Percentiles rank a stretch among this genome's conserved stretches.
Conservation (phyloP, 2,113 vertebrate genomes). For the Tragelaphus strepsiceros region DNA sequence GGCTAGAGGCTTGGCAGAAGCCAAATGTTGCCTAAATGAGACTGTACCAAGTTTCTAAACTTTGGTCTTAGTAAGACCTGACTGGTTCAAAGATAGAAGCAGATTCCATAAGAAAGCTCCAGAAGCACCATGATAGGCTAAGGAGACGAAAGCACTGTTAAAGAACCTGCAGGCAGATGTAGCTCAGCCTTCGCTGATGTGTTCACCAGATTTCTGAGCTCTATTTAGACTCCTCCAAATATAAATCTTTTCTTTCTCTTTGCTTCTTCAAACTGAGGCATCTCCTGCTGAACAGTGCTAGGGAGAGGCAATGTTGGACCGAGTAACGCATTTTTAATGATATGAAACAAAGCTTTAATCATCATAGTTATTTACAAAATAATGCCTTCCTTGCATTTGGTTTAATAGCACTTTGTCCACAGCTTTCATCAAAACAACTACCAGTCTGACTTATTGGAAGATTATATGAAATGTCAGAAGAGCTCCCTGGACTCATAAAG, state of each 20-base stretch:
- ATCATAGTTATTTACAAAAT: constrained; percentile 77
- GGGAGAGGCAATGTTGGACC: constrained; percentile 31
- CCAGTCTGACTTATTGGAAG: constrained; percentile 78
- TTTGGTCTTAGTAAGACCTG: constrained; percentile 41
- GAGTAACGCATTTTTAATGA: constrained; percentile 52
- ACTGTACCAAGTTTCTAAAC: constrained; percentile 51
- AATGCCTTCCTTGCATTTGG: constrained; percentile 76
- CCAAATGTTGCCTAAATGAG: constrained; percentile 49
- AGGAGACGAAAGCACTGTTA: background rate
- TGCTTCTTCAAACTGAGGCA: constrained; percentile 20
- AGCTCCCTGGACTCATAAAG: constrained; percentile 82
- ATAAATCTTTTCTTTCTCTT: constrained; percentile 60
- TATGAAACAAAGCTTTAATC: constrained; percentile 79
- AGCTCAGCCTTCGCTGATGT: background rate
- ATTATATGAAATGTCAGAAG: constrained; percentile 85
- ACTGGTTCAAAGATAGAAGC: background rate
- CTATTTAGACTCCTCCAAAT: constrained; percentile 61
- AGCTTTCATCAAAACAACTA: constrained; percentile 78
- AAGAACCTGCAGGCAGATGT: background rate
- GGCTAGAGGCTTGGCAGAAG: constrained; percentile 36
- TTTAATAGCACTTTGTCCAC: constrained; percentile 76
- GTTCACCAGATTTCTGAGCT: background rate
- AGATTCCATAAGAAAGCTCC: constrained; percentile 5
- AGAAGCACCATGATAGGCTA: background rate
- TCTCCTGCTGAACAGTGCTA: constrained; percentile 39